Percentiles rank a stretch among this genome's conserved stretches.
These are phyloP conservation scores for Novumbra hubbsi DNA, from an alignment of 2,797 vertebrate genomes.

Conservation along the genomic window DNA sequence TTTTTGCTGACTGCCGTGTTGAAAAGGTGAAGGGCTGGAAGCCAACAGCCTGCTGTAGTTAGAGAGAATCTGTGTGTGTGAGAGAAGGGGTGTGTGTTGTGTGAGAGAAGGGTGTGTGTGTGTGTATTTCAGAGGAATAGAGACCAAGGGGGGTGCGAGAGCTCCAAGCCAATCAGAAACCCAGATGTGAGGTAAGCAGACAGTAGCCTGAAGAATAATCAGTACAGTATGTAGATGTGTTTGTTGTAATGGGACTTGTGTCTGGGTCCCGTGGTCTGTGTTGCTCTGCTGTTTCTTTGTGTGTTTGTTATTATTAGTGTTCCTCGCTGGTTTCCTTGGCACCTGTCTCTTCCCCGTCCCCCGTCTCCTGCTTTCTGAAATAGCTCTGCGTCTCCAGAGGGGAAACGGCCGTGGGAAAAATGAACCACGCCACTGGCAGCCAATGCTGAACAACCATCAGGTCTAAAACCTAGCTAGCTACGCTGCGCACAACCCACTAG, in stretches of 20 bases:
- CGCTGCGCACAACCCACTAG: not conserved
- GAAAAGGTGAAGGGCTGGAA: slow-evolving; percentile 59
- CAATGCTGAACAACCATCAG: not conserved
- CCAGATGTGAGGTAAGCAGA: not conserved
- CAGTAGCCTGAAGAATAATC: not conserved
- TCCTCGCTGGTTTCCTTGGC: slow-evolving; percentile 63
- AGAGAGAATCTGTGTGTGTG: not conserved
- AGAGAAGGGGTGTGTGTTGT: slow-evolving; percentile 5
- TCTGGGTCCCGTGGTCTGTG: not conserved
- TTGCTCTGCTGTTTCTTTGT: not conserved
- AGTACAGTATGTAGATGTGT: not conserved
- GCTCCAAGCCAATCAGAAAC: not conserved
- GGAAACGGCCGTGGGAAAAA: slow-evolving; percentile 66
- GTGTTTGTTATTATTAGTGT: slow-evolving; percentile 3
- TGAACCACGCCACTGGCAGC: not conserved
- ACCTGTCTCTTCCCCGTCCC: slow-evolving; percentile 69
- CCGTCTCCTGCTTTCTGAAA: slow-evolving; percentile 63
- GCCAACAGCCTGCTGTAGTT: slow-evolving; percentile 60
- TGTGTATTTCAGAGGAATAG: not conserved
- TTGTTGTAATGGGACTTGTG: not conserved
- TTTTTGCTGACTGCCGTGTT: slow-evolving; percentile 55
- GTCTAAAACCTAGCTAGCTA: not conserved
- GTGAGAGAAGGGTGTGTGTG: not conserved
- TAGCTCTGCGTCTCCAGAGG: slow-evolving; percentile 67
- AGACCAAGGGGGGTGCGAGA: not conserved